Percentiles rank a stretch among this genome's conserved stretches.
phyloP scores from a whole-genome alignment of 2,113 vertebrate species.

The Hypocryptadius cinnamomeus region DNA sequence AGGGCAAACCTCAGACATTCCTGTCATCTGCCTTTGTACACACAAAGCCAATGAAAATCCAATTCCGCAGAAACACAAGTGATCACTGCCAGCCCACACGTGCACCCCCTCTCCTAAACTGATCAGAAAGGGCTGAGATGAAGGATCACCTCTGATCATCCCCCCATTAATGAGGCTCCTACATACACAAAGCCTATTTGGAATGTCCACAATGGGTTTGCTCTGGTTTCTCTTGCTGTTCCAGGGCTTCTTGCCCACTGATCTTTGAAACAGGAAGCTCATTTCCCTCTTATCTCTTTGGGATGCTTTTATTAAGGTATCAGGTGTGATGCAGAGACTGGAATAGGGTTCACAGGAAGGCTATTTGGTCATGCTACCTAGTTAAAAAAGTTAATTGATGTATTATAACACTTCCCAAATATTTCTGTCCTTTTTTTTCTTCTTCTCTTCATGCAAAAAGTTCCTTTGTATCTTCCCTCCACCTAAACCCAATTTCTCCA shows the following conservation, averaged over 20 bases:
- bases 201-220: background rate
- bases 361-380: background rate
- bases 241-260: background rate
- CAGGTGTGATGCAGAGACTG: background rate
- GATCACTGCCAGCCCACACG: fast-evolving
- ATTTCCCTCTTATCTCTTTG: background rate
- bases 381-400: constrained; percentile 47
- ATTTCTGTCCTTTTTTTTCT: background rate
- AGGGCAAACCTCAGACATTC: background rate
- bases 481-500: background rate
- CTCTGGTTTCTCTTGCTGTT: background rate
- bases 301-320: background rate
- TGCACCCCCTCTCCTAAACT: background rate
- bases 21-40: background rate
- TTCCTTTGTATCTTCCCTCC: background rate
- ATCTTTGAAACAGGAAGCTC: background rate
- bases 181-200: background rate
- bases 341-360: background rate
- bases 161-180: background rate
- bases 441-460: background rate
- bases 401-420: constrained; percentile 1
- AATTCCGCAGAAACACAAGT: background rate
- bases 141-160: background rate
- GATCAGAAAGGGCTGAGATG: background rate
- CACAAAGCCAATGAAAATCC: background rate